Conservation (phyloP, 2,797 vertebrate species). For the Melanotaenia boesemani region DNA sequence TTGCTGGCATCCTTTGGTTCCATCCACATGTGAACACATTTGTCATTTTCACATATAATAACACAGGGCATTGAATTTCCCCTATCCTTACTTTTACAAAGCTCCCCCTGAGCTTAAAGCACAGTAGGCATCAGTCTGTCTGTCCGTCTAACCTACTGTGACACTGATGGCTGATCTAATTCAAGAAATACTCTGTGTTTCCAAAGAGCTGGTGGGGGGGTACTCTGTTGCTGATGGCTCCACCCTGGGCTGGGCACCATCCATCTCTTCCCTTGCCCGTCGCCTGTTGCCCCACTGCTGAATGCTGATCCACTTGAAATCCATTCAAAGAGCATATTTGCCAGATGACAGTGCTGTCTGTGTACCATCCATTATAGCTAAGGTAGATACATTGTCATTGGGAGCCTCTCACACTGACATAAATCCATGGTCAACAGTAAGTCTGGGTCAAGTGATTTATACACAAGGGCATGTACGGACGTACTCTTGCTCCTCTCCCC, state of each 20-base stretch:
- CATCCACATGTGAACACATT: slow-evolving; percentile 58
- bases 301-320: slow-evolving; percentile 72
- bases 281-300: slow-evolving; percentile 49
- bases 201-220: slow-evolving; percentile 55
- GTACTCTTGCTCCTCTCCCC: slow-evolving; percentile 38
- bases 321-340: slow-evolving; percentile 75
- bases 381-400: slow-evolving; percentile 75
- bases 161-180: slow-evolving; percentile 56
- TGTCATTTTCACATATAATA: slow-evolving; percentile 66
- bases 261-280: slow-evolving; percentile 66
- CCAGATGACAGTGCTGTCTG: slow-evolving; percentile 73
- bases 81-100: slow-evolving; percentile 46
- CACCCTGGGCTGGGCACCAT: slow-evolving; percentile 79
- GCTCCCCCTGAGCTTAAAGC: slow-evolving; percentile 46
- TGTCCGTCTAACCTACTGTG: slow-evolving; percentile 47
- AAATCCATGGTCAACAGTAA: slow-evolving; percentile 76
- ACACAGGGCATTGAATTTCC: slow-evolving; percentile 66
- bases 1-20: slow-evolving; percentile 36
- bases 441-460: slow-evolving; percentile 84
- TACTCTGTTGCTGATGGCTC: slow-evolving; percentile 72
- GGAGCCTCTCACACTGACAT: slow-evolving; percentile 70
- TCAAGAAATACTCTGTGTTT: slow-evolving; percentile 58
- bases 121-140: slow-evolving; percentile 62
- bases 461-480: slow-evolving; percentile 60
- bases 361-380: slow-evolving; percentile 75